phyloP scores from a whole-genome alignment of 2,888 invertebrate species.

The Scaptomyza polygonia region DNA sequence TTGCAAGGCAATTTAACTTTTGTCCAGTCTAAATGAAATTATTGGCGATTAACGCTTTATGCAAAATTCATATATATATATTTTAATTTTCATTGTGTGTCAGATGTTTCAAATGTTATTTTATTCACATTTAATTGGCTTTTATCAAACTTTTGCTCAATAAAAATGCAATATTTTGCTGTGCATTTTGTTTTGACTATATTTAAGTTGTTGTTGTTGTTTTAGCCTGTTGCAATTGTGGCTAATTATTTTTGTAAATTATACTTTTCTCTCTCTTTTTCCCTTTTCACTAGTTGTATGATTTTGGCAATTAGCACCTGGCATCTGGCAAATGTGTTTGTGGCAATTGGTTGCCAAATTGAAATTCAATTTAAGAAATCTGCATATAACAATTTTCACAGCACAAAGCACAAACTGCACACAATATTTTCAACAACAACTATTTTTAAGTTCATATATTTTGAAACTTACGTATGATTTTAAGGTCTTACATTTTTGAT shows the following conservation, averaged over 20 bases:
- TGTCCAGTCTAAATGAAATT: background rate
- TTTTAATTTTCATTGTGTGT: too few relatives aligned
- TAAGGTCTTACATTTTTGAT: slow-evolving; percentile 14
- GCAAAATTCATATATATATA: too few relatives aligned
- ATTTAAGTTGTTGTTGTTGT: slow-evolving; percentile 11
- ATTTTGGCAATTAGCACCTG: slow-evolving; percentile 55
- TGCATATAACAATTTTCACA: slow-evolving; percentile 61
- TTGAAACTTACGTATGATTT: too few relatives aligned
- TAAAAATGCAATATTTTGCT: slow-evolving; percentile 26
- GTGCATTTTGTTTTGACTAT: slow-evolving; percentile 26
- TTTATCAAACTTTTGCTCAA: slow-evolving; percentile 20
- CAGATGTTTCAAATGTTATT: slow-evolving; percentile 14
- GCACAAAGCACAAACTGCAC: slow-evolving; percentile 5
- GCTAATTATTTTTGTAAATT: slow-evolving; percentile 57
- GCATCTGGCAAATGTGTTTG: slow-evolving; percentile 15
- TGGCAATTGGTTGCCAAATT: slow-evolving; percentile 29
- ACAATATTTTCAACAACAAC: too few relatives aligned
- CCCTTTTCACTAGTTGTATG: slow-evolving; percentile 40
- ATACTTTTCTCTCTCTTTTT: background rate
- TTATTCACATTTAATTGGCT: slow-evolving; percentile 15
- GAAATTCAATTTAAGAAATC: slow-evolving; percentile 53
- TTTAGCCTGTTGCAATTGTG: slow-evolving; percentile 44
- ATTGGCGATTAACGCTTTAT: slow-evolving; percentile 5
- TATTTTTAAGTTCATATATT: too few relatives aligned
- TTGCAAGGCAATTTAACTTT: slow-evolving; percentile 1